Evolutionary conservation across 1,140 invertebrate genomes (phyloP).

Genomic region (Drosophila yakuba): DNA sequence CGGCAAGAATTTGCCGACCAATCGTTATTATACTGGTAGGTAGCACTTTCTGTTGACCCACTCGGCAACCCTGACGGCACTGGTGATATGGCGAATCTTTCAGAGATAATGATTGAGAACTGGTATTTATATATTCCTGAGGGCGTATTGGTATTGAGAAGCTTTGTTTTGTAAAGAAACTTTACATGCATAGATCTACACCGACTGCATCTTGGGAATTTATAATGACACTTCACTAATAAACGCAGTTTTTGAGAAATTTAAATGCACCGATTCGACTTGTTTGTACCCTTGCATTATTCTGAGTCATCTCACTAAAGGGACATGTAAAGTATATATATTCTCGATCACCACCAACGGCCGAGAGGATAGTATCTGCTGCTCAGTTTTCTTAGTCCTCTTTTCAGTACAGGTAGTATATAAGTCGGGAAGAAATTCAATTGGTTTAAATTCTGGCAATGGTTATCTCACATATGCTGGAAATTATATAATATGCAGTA

Average conservation of each 20-base stretch:
- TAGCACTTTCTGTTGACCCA: background rate
- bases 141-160: no score
- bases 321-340: no score
- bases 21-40: background rate
- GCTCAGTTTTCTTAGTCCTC: no score
- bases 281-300: no score
- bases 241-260: background rate
- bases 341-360: no score
- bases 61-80: background rate
- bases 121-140: background rate
- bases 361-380: no score
- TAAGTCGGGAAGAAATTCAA: background rate
- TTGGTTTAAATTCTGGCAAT: constrained; percentile 64
- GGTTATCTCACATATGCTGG: constrained; percentile 64
- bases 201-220: background rate
- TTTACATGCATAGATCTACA: background rate
- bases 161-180: background rate
- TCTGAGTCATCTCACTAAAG: no score
- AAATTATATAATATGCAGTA: background rate
- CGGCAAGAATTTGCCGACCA: background rate
- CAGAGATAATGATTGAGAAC: constrained; percentile 2
- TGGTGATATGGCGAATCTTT: constrained; percentile 6
- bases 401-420: no score
- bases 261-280: no score
- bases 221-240: background rate